These are phyloP conservation scores for Hemiprocne comata DNA, from an alignment of 2,113 vertebrate species.

Conservation along the genomic window DNA sequence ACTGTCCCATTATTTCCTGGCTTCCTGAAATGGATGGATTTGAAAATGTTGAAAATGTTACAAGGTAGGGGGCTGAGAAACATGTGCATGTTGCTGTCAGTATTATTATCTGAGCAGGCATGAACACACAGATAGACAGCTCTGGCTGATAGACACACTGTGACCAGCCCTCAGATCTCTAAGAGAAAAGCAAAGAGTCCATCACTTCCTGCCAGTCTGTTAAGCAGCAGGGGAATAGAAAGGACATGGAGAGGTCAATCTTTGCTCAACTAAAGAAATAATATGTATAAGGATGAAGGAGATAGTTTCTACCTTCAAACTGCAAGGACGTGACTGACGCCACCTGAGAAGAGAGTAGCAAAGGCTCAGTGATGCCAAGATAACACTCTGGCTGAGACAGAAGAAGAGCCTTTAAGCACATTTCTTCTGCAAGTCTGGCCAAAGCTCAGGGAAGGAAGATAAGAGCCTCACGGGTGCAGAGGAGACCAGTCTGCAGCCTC, in stretches of 20 bases:
- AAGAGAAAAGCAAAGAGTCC: constrained; percentile 41
- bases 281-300: constrained; percentile 46
- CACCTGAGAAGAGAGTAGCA: constrained; percentile 32
- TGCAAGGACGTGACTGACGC: constrained; percentile 2
- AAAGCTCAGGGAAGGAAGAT: constrained; percentile 15
- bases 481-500: background rate
- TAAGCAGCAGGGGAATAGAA: constrained; percentile 56
- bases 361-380: constrained; percentile 27
- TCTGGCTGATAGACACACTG: constrained; percentile 12
- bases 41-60: background rate
- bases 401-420: background rate
- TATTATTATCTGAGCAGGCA: background rate
- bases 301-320: constrained; percentile 38
- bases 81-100: background rate
- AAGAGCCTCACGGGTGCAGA: constrained; percentile 1
- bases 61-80: background rate
- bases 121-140: background rate
- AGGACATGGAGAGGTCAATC: constrained; percentile 38
- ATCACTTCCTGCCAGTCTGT: constrained; percentile 27
- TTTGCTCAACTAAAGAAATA: constrained; percentile 41
- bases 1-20: background rate
- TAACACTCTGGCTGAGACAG: constrained; percentile 21
- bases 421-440: constrained; percentile 38
- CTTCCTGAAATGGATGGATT: background rate
- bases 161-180: background rate